Evolutionary conservation across 2,113 vertebrate species (phyloP).

Genomic region (Eira barbara): DNA sequence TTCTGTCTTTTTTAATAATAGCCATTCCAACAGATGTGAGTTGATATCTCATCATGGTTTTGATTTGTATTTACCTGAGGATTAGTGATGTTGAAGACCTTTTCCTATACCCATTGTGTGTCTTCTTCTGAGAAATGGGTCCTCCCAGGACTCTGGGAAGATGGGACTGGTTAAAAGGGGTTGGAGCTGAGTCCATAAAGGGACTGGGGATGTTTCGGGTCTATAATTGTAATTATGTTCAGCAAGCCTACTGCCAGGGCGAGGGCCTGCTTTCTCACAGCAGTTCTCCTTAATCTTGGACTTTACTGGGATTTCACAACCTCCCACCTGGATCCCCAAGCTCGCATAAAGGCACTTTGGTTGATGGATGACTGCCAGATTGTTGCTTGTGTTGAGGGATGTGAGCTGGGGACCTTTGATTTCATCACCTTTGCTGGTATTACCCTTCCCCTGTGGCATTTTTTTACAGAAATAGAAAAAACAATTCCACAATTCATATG

Average conservation of each 20-base stretch:
- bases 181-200: not conserved
- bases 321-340: not conserved
- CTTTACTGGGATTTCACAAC: not conserved
- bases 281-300: not conserved
- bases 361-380: not conserved
- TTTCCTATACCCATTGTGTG: not conserved
- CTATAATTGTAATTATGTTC: not conserved
- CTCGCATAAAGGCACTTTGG: not conserved
- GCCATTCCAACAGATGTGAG: not conserved
- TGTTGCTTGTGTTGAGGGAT: not conserved
- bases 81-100: not conserved
- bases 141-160: not conserved
- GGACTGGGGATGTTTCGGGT: not conserved
- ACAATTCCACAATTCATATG: not conserved
- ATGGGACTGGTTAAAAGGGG: not conserved
- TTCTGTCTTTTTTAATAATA: not conserved
- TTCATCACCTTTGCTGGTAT: not conserved
- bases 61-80: not conserved
- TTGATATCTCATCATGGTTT: not conserved
- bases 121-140: not conserved
- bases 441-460: not conserved
- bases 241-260: not conserved
- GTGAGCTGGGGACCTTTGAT: not conserved
- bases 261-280: not conserved
- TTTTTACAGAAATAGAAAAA: not conserved